These are phyloP conservation scores for Rhinoderma darwinii DNA, from an alignment of 2,113 vertebrate species.

Conservation along the genomic window DNA sequence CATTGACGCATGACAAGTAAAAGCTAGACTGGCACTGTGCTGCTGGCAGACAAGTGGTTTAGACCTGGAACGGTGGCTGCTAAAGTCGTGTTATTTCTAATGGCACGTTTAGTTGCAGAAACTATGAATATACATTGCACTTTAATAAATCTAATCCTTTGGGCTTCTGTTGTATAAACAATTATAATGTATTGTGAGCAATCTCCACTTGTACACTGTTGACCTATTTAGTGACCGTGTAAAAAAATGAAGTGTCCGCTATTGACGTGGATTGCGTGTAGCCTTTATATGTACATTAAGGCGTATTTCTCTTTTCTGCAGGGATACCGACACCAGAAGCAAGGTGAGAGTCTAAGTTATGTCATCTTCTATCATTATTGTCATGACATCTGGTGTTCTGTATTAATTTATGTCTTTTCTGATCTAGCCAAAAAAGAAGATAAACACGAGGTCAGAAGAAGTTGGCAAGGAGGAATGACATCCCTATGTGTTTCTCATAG, in stretches of 20 bases:
- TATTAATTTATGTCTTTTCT: neutral
- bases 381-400: neutral
- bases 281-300: neutral
- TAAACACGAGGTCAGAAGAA: constrained; percentile 41
- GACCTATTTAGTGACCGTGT: no score
- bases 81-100: no score
- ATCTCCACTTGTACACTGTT: neutral
- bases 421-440: constrained; percentile 60
- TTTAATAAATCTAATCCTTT: no score
- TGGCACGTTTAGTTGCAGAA: no score
- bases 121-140: no score
- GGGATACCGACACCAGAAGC: neutral
- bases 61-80: no score
- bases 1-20: no score
- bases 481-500: neutral
- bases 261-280: no score
- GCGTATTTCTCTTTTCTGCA: neutral
- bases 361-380: neutral
- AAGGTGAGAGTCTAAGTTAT: no score
- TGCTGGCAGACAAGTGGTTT: no score
- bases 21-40: neutral
- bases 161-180: no score
- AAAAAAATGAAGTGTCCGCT: no score
- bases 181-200: neutral
- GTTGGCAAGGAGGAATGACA: constrained; percentile 63